Percentiles rank a stretch among this genome's conserved stretches.
Conservation (phyloP, 53 echinoderm and acorn worm species). For the Holothuria leucospilota region DNA sequence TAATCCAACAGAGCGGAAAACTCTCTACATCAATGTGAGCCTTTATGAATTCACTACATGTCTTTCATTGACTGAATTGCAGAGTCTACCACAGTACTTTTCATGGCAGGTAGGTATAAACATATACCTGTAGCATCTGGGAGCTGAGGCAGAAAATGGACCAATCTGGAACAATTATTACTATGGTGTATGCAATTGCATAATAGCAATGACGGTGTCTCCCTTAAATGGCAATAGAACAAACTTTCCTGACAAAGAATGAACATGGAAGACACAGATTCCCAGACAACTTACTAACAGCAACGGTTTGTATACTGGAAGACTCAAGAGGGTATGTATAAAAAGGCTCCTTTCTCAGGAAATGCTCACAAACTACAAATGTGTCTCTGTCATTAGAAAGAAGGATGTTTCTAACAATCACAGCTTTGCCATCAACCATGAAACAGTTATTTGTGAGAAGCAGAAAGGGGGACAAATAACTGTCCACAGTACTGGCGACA, state of each 20-base stretch:
- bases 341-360: constrained; percentile 3
- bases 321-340: constrained; percentile 50
- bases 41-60: too few relatives aligned
- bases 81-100: too few relatives aligned
- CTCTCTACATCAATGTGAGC: too few relatives aligned
- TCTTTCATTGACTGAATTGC: too few relatives aligned
- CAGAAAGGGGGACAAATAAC: constrained; percentile 10
- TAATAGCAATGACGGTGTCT: background rate
- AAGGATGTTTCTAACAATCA: constrained; percentile 27
- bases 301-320: constrained; percentile 5
- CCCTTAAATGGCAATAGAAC: constrained; percentile 31
- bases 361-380: constrained; percentile 33
- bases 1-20: too few relatives aligned
- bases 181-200: background rate
- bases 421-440: constrained; percentile 24
- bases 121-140: too few relatives aligned
- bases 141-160: too few relatives aligned
- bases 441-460: constrained; percentile 40
- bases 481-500: constrained; percentile 3
- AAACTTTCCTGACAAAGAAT: constrained; percentile 18
- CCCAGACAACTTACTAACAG: constrained; percentile 38
- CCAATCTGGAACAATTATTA: too few relatives aligned
- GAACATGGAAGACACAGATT: constrained; percentile 1
- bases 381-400: background rate
- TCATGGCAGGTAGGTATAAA: too few relatives aligned